phyloP scores from a whole-genome alignment of 1,140 invertebrate species.

The Lysiphlebus fabarum region DNA sequence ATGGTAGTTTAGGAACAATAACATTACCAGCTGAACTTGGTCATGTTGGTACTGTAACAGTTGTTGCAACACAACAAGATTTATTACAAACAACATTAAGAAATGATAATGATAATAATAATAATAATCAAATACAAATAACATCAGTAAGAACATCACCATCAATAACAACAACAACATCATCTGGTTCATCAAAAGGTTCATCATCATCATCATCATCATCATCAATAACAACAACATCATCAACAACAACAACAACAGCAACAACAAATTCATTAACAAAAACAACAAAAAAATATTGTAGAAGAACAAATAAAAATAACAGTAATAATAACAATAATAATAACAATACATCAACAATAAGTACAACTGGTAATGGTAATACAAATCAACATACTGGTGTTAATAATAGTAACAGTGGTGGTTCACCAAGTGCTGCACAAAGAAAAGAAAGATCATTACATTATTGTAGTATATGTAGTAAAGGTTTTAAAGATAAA shows the following conservation, averaged over 20 bases:
- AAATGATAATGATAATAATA: constrained; percentile 59
- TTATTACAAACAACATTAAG: constrained; percentile 17
- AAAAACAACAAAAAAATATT: constrained; percentile 62
- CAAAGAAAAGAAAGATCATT: constrained; percentile 76
- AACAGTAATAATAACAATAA: no score
- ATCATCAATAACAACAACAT: no score
- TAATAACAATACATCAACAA: constrained; percentile 22
- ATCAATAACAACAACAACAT: no score
- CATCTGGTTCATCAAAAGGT: constrained; percentile 28
- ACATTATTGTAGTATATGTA: constrained; percentile 88
- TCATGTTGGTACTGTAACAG: constrained; percentile 50
- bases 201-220: no score
- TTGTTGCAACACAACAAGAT: constrained; percentile 39
- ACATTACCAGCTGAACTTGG: constrained; percentile 48
- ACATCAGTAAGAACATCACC: constrained; percentile 56
- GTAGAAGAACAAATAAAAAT: constrained; percentile 61
- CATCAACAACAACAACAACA: no score
- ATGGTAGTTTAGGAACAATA: constrained; percentile 49
- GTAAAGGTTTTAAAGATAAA: constrained; percentile 90
- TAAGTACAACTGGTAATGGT: constrained; percentile 21
- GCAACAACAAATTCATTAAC: no score
- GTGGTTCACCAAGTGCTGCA: constrained; percentile 44
- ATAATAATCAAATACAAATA: constrained; percentile 62
- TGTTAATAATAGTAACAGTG: constrained; percentile 44
- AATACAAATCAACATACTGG: constrained; percentile 46